Conservation (phyloP, 2,113 vertebrate genomes). For the Platichthys stellatus region DNA sequence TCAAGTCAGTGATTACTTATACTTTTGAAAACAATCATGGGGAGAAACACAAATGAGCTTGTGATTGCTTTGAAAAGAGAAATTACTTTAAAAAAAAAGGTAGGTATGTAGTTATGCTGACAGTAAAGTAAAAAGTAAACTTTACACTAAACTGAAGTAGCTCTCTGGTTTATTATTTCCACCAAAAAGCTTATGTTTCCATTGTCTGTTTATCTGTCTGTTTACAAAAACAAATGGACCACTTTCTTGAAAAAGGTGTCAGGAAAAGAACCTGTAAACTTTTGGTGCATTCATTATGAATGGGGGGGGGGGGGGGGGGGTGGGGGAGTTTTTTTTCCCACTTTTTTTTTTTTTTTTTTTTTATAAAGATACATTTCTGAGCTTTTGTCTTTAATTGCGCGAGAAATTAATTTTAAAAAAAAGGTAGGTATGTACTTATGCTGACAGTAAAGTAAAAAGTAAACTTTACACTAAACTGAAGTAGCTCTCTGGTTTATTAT, state of each 20-base stretch:
- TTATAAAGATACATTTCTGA: no score
- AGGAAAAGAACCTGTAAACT: no score
- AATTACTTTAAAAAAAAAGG: background rate
- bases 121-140: background rate
- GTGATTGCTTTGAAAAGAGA: background rate
- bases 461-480: background rate
- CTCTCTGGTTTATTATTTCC: background rate
- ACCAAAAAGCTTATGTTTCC: no score
- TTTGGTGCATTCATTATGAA: no score
- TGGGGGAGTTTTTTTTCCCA: no score
- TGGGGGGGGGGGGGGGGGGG: no score
- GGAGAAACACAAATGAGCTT: background rate
- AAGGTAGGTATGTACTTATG: background rate
- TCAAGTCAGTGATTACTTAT: background rate
- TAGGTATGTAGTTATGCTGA: background rate
- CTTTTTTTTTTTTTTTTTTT: no score
- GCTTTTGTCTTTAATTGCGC: no score
- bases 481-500: background rate
- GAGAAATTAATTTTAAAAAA: background rate
- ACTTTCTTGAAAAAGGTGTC: background rate
- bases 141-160: background rate
- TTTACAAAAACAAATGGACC: background rate
- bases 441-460: background rate
- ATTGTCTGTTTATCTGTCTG: background rate
- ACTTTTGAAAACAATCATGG: conserved; percentile 15